phyloP scores from a whole-genome alignment of 1,140 invertebrate species.

The Halictus rubicundus region DNA sequence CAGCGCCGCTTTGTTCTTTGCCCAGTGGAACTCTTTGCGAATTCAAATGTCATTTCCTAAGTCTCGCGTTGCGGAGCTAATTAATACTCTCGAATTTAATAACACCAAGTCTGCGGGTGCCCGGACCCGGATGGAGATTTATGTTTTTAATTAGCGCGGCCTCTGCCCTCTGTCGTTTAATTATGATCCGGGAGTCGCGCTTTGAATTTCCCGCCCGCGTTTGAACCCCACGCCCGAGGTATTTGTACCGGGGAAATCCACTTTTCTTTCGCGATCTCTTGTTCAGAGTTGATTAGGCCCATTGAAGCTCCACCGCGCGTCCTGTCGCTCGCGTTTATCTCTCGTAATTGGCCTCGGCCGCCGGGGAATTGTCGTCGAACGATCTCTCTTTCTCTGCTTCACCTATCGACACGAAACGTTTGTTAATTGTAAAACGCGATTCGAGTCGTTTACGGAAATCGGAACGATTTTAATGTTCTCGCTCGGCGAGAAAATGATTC shows the following conservation, averaged over 20 bases:
- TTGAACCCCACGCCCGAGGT: not conserved
- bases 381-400: not conserved
- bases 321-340: not conserved
- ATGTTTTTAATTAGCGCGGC: conserved; percentile 58
- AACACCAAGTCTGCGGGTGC: conserved; percentile 38
- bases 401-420: not conserved
- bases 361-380: not conserved
- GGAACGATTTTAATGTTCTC: not conserved
- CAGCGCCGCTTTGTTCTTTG: conserved; percentile 56
- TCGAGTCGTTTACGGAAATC: not conserved
- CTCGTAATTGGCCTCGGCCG: conserved; percentile 10
- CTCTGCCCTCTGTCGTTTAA: conserved; percentile 34
- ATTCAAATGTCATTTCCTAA: conserved; percentile 60
- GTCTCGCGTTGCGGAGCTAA: conserved; percentile 48
- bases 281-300: conserved; percentile 22
- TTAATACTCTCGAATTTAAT: conserved; percentile 65
- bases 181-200: conserved; percentile 20
- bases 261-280: not conserved
- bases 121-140: conserved; percentile 44
- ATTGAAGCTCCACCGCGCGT: not conserved
- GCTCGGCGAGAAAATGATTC: not conserved
- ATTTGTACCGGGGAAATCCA: conserved; percentile 9
- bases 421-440: conserved; percentile 4
- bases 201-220: conserved; percentile 28
- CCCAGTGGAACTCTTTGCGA: conserved; percentile 40